phyloP scores from a whole-genome alignment of 35 echinoderm and acorn worm species.

The Diadema setosum region DNA sequence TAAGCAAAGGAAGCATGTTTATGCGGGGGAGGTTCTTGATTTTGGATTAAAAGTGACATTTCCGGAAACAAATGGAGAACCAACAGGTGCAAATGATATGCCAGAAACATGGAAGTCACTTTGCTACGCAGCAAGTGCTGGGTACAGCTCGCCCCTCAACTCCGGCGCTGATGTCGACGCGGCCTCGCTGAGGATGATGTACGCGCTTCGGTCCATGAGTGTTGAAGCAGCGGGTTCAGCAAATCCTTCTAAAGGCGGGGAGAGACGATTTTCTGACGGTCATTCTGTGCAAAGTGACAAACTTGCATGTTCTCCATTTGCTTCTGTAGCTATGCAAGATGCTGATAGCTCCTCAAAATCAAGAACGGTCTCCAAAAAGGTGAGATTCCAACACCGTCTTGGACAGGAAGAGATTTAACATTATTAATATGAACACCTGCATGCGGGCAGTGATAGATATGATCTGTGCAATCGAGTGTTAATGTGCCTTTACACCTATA shows the following conservation, averaged over 20 bases:
- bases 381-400: too few relatives aligned
- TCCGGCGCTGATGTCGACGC: neutral
- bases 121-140: neutral
- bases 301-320: neutral
- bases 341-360: neutral
- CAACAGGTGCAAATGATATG: neutral
- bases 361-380: neutral
- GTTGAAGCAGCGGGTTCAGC: neutral
- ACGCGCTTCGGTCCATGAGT: neutral
- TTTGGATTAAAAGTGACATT: neutral
- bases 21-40: neutral
- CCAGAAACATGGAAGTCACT: neutral
- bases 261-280: neutral
- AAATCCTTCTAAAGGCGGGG: neutral
- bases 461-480: too few relatives aligned
- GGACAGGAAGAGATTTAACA: too few relatives aligned
- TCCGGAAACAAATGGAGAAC: neutral
- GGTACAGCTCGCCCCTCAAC: neutral
- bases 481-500: too few relatives aligned
- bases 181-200: neutral
- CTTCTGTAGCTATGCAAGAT: neutral
- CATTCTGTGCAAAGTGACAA: neutral
- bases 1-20: neutral
- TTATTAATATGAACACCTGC: too few relatives aligned
- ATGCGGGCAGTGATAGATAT: too few relatives aligned